Evolutionary conservation across 92 coral and sea anemone genomes (phyloP).

Genomic region (Pocillopora meandrina): DNA sequence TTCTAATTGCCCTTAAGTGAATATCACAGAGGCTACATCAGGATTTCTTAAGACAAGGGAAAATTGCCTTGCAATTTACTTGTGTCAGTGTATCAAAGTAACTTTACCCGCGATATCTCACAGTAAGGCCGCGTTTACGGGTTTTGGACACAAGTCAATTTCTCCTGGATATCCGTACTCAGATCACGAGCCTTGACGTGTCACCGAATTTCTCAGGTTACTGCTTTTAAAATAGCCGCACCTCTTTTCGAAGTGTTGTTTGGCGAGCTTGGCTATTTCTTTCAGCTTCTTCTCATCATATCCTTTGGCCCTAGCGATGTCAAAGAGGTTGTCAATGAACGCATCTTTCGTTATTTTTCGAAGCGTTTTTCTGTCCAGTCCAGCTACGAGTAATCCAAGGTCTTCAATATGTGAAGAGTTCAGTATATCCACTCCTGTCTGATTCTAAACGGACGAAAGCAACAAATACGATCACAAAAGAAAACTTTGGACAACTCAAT

Average conservation of each 20-base stretch:
- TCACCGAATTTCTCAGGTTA: no score
- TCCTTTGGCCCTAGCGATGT: conserved; percentile 85
- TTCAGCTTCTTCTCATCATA: conserved; percentile 71
- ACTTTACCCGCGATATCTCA: no score
- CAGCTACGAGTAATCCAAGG: conserved; percentile 90
- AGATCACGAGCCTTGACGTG: no score
- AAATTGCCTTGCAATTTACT: no score
- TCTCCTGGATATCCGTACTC: no score
- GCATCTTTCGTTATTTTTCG: conserved; percentile 84
- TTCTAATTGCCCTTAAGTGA: no score
- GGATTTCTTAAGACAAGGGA: no score
- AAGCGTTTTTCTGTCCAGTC: conserved; percentile 71
- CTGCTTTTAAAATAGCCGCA: conserved; percentile 8
- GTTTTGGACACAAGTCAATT: no score
- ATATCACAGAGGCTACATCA: no score
- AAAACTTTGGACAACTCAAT: no score
- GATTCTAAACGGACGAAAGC: conserved; percentile 54
- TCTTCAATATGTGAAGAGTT: conserved; percentile 78
- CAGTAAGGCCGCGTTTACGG: no score
- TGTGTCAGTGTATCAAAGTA: no score
- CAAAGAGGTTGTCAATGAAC: conserved; percentile 80
- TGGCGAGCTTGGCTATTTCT: conserved; percentile 84
- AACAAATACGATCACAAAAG: neutral
- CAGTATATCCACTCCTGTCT: conserved; percentile 86
- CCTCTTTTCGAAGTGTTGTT: conserved; percentile 85